phyloP scores from a whole-genome alignment of 2,888 invertebrate species.

The Ochropacha duplaris region DNA sequence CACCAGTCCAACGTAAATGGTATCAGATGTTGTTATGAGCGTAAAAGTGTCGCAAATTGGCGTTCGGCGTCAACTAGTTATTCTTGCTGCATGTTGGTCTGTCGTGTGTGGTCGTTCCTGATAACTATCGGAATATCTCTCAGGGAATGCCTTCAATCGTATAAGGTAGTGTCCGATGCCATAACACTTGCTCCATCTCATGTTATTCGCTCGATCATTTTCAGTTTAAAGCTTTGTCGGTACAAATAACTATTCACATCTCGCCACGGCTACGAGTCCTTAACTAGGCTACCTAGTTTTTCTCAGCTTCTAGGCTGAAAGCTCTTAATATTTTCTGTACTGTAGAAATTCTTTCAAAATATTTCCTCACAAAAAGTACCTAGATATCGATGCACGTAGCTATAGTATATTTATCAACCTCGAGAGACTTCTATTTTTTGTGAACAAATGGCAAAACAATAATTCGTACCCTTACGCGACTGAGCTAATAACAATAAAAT shows the following conservation, averaged over 20 bases:
- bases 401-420: neutral
- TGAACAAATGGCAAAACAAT: slow-evolving; percentile 80
- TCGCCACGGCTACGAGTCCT: slow-evolving; percentile 6
- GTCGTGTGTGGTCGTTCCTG: slow-evolving; percentile 66
- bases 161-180: slow-evolving; percentile 68
- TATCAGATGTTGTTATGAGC: slow-evolving; percentile 60
- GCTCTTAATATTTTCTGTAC: too few relatives aligned
- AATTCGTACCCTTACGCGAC: slow-evolving; percentile 78
- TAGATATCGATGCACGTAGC: neutral
- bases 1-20: slow-evolving; percentile 51
- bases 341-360: too few relatives aligned
- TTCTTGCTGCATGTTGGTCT: slow-evolving; percentile 43
- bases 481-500: slow-evolving; percentile 82
- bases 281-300: neutral
- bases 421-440: slow-evolving; percentile 56
- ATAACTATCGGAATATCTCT: slow-evolving; percentile 68
- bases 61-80: slow-evolving; percentile 60
- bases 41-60: slow-evolving; percentile 71
- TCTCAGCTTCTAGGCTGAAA: neutral
- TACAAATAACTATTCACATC: slow-evolving; percentile 49
- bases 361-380: too few relatives aligned
- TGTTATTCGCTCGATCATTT: slow-evolving; percentile 48
- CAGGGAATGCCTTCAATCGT: slow-evolving; percentile 62
- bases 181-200: slow-evolving; percentile 75
- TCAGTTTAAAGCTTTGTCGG: slow-evolving; percentile 42